Evolutionary conservation across 2,888 invertebrate species (phyloP).

Genomic region (Xanthia icteritia): DNA sequence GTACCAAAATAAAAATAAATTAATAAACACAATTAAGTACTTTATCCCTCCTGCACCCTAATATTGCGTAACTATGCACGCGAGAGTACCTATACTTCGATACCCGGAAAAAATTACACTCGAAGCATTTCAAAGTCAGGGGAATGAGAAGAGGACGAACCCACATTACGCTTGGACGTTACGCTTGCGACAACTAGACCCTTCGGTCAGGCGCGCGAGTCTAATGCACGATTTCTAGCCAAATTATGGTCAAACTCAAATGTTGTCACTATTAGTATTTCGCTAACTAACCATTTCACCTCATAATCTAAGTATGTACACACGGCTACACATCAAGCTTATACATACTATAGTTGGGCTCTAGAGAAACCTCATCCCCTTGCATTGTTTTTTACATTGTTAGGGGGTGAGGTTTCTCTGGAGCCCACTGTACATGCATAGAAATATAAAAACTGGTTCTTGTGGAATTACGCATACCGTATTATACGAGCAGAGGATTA

Average conservation of each 20-base stretch:
- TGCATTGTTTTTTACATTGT: too few relatives aligned
- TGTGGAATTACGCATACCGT: neutral
- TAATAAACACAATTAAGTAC: neutral
- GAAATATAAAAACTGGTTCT: neutral
- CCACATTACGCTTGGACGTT: neutral
- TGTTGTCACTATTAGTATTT: neutral
- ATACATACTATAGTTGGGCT: too few relatives aligned
- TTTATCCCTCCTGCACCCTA: neutral
- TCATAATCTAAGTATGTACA: neutral
- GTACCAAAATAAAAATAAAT: neutral
- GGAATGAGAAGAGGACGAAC: neutral
- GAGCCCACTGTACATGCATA: too few relatives aligned
- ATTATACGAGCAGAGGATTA: neutral
- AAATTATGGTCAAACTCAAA: slow-evolving; percentile 3
- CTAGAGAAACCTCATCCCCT: too few relatives aligned
- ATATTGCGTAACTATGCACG: neutral
- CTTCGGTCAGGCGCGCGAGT: neutral
- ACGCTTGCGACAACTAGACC: neutral
- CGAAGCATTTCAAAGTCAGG: neutral
- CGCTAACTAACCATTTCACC: neutral
- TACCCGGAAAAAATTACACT: too few relatives aligned
- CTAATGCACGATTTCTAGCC: neutral
- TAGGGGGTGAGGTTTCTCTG: too few relatives aligned
- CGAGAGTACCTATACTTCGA: too few relatives aligned
- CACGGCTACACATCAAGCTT: too few relatives aligned